phyloP scores from a whole-genome alignment of 2,797 vertebrate genomes.

The Cynopterus sphinx region DNA sequence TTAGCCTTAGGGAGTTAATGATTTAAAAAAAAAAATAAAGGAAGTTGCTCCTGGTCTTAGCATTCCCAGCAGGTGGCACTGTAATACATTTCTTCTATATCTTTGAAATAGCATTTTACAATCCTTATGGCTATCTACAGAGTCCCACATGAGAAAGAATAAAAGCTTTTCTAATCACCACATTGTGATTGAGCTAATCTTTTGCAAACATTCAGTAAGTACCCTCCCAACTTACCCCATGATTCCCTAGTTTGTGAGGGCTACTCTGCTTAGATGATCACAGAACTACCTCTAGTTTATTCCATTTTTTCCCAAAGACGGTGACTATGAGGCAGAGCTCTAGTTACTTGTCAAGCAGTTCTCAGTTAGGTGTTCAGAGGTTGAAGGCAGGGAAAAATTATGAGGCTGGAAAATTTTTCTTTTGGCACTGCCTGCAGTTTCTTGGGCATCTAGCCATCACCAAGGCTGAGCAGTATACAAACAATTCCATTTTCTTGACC shows the following conservation, averaged over 20 bases:
- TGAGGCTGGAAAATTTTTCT: background rate
- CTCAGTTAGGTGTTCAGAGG: constrained; percentile 24
- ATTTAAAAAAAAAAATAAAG: background rate
- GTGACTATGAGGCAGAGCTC: background rate
- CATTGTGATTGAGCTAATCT: background rate
- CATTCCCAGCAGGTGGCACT: constrained; percentile 74
- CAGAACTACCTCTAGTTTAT: constrained; percentile 13
- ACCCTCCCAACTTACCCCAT: background rate
- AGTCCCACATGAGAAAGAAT: constrained; percentile 26
- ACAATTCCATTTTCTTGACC: background rate
- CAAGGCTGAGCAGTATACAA: background rate
- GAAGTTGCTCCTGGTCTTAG: constrained; percentile 38
- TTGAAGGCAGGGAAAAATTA: background rate
- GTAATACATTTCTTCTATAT: constrained; percentile 63
- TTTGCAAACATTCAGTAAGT: background rate
- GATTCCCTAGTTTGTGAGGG: constrained; percentile 15
- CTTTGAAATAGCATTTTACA: background rate
- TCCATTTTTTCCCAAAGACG: constrained; percentile 39
- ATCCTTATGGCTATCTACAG: background rate
- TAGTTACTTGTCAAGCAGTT: background rate
- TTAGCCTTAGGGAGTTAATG: constrained; percentile 28
- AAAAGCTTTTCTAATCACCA: background rate
- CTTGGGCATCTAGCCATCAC: background rate
- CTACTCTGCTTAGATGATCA: background rate
- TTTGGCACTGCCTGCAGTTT: background rate